Evolutionary conservation across 2,797 vertebrate genomes (phyloP).

Genomic region (Danio aesculapii): DNA sequence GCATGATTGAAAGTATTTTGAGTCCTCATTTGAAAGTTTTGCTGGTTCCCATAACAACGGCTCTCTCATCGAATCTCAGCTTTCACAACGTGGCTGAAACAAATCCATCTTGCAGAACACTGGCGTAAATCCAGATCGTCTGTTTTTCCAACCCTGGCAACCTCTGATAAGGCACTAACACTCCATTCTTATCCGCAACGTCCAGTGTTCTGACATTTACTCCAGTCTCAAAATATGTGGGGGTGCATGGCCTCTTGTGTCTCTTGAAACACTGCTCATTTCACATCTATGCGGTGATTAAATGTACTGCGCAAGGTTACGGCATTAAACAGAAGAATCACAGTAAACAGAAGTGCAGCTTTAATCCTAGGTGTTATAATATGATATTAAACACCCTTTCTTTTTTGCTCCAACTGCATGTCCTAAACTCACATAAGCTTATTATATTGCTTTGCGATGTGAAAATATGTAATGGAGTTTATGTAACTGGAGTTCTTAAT

Average conservation of each 20-base stretch:
- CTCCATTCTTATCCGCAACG: neutral
- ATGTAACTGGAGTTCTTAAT: no score
- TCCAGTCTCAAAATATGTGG: constrained; percentile 22
- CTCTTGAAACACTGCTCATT: constrained; percentile 23
- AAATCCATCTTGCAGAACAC: constrained; percentile 24
- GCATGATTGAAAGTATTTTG: neutral
- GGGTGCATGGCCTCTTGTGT: constrained; percentile 11
- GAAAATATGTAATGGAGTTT: neutral
- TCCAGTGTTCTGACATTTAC: constrained; percentile 19
- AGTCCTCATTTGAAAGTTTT: neutral
- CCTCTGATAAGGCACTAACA: constrained; percentile 29
- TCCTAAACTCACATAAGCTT: neutral
- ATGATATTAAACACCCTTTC: constrained; percentile 1
- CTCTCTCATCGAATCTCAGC: neutral
- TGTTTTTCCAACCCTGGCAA: constrained; percentile 34
- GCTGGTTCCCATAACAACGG: constrained; percentile 19
- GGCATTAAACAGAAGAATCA: constrained; percentile 9
- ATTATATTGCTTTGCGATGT: neutral
- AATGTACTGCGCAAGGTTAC: constrained; percentile 7
- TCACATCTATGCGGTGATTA: constrained; percentile 14
- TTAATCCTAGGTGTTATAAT: neutral
- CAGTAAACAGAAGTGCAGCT: neutral
- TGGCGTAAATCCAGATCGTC: constrained; percentile 38
- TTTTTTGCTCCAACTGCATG: neutral
- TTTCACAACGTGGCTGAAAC: constrained; percentile 28